Base-by-base conservation (phyloP, 2,888 invertebrate genomes). In the Erannis defoliaria region DNA sequence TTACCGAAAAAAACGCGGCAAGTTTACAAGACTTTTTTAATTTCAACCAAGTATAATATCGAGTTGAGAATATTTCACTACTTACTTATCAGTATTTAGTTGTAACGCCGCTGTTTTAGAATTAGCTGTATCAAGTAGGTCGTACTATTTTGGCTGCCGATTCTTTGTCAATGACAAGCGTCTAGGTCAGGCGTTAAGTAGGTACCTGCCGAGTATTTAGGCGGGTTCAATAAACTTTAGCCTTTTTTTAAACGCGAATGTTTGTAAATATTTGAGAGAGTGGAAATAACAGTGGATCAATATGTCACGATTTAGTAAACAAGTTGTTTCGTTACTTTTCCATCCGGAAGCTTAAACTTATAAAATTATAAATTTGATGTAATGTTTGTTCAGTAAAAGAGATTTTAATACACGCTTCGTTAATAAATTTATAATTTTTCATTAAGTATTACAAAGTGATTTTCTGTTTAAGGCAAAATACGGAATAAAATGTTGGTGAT, bases 111-210 rank as follows among this genome's bases (percentile, higher is more conserved):
- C 18, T 12, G 46, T 18, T 9, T 3, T 9, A 18, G 18, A 12
- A 5, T 31, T 46, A 31, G 19, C 19, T n/a, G 5, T 1, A 16
- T 8, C 40, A 51, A 12, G 29, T 45, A 46, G 63, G 68, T 26
- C 59, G 37, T 33, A 33, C 64, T 71, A 71, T 68, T 68, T 66
- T 37, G 16, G 55, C 29, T 53, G 29, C 21, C 54, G 33, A 66
- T 67, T 68, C 70, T 67, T 54, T 68, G 70, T 71, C 70, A 71
- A 71, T 68, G 70, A 62, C 67, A 62, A 59, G 12, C 19, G 46
- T 48, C 49, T 61, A 56, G 68, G 62, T 66, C 49, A 33, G 18
- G n/a, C 55, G 19, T 21, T n/a, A 8, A 14, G 31, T 48, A 40
- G 40, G 40, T 49, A 42, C 12, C 16, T 49, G 42, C 14, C 31